Percentiles rank a stretch among this genome's conserved stretches.
phyloP scores from a whole-genome alignment of 2,113 vertebrate species.

The Tringa solitaria region DNA sequence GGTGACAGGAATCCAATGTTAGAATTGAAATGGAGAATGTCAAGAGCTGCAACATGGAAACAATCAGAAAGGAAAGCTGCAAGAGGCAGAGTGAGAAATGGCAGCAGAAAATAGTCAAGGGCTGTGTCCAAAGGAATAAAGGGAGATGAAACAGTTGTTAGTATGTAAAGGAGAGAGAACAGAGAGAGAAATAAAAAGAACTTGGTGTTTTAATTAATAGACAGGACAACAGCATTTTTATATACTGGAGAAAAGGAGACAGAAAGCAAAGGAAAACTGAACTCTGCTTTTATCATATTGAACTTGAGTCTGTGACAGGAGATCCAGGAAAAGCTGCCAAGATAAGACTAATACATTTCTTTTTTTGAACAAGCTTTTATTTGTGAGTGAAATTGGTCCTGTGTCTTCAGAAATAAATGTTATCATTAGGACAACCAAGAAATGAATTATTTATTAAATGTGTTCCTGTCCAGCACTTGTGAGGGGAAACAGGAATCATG shows the following conservation, averaged over 20 bases:
- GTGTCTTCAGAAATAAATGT: neutral
- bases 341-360: neutral
- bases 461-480: neutral
- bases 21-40: neutral
- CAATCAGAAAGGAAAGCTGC: neutral
- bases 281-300: neutral
- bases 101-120: neutral
- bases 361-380: neutral
- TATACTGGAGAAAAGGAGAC: neutral
- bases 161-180: neutral
- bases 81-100: neutral
- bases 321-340: neutral
- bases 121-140: neutral
- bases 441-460: neutral
- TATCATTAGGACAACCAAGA: neutral
- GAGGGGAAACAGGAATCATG: neutral
- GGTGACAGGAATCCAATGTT: neutral
- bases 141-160: neutral
- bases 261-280: neutral
- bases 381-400: neutral
- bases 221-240: neutral
- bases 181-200: neutral
- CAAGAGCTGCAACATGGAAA: neutral
- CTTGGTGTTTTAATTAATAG: neutral
- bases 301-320: neutral